phyloP scores from a whole-genome alignment of 2,797 vertebrate genomes.

The Paratrypauchen microcephalus region DNA sequence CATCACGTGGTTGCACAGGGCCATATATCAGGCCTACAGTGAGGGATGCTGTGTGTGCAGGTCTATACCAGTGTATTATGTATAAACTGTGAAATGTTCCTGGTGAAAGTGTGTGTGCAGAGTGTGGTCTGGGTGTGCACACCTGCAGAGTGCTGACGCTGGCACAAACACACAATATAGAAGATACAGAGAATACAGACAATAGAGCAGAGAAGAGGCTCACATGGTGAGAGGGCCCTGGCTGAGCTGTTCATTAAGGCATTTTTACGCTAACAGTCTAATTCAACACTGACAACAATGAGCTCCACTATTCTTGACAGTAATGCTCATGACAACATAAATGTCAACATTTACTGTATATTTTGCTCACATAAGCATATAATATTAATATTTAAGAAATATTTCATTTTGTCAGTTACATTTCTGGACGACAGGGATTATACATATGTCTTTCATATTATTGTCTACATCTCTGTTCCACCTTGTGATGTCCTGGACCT shows the following conservation, averaged over 20 bases:
- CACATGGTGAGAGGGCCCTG: not conserved
- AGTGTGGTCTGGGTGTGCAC: slow-evolving; percentile 36
- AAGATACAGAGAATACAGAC: not conserved
- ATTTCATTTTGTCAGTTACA: too few relatives aligned
- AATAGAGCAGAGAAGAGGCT: not conserved
- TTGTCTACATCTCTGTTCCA: too few relatives aligned
- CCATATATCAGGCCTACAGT: too few relatives aligned
- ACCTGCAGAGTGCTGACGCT: slow-evolving; percentile 4
- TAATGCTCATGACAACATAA: not conserved
- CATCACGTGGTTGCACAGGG: too few relatives aligned
- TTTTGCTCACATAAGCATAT: not conserved
- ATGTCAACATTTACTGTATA: not conserved
- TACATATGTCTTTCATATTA: too few relatives aligned
- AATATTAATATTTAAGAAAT: not conserved
- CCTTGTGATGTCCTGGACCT: too few relatives aligned
- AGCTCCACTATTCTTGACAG: not conserved
- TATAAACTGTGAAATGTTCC: too few relatives aligned
- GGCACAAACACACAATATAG: not conserved
- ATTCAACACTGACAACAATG: not conserved
- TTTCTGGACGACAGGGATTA: too few relatives aligned
- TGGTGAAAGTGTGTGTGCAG: slow-evolving; percentile 17
- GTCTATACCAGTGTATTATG: too few relatives aligned
- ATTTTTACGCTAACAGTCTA: not conserved
- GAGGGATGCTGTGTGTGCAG: too few relatives aligned
- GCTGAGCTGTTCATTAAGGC: slow-evolving; percentile 1